A percentile compares a stretch with the other conserved stretches of the same genome.
phyloP scores from a whole-genome alignment of 2,797 vertebrate genomes.

The Cyprinella venusta region DNA sequence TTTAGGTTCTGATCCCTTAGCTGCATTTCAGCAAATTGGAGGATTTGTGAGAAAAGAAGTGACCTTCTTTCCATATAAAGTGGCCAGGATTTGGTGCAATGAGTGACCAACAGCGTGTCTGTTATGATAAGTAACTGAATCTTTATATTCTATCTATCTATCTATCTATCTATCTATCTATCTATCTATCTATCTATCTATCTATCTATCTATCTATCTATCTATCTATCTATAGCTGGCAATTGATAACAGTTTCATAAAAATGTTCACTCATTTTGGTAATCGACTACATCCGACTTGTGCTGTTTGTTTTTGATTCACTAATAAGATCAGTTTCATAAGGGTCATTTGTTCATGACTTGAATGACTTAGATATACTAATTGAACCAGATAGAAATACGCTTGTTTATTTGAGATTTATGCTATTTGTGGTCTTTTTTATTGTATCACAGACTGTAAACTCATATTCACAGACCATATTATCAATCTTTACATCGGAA shows the following conservation, averaged over 20 bases:
- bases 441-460: background rate
- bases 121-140: background rate
- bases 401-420: background rate
- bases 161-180: no score
- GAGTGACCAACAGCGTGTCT: background rate
- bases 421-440: background rate
- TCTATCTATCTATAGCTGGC: background rate
- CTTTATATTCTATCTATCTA: no score
- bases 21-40: background rate
- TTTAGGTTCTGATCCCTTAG: conserved; percentile 29
- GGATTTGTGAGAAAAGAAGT: background rate
- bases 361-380: background rate
- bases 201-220: no score
- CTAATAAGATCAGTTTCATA: background rate
- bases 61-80: background rate
- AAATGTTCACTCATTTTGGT: background rate
- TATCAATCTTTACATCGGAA: background rate
- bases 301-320: background rate
- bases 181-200: no score
- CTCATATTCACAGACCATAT: no score
- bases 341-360: background rate
- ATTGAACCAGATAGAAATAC: background rate
- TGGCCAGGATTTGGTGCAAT: background rate
- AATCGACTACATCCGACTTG: background rate
- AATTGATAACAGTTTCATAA: background rate